phyloP scores from a whole-genome alignment of 1,140 invertebrate genomes.

The Drosophila albomicans region DNA sequence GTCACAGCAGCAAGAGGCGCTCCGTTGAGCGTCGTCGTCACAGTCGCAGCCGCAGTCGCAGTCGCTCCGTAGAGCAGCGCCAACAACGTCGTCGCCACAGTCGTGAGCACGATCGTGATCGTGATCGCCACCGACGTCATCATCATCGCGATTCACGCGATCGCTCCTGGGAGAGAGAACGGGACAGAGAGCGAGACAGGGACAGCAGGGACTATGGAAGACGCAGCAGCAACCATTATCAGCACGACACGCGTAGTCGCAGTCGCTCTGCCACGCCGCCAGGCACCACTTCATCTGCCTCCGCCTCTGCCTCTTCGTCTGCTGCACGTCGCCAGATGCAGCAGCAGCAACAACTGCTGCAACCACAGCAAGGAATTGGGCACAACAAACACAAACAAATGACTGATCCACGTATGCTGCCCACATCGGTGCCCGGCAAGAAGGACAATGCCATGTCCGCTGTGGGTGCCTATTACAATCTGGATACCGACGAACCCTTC shows the following conservation, averaged over 20 bases:
- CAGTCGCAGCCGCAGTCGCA: conserved; percentile 43
- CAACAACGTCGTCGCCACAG: conserved; percentile 43
- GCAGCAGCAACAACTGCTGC: conserved; percentile 16
- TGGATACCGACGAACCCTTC: conserved; percentile 76
- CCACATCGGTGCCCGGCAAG: neutral
- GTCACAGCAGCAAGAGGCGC: conserved; percentile 43
- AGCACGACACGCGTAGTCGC: conserved; percentile 43
- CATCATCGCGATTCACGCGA: conserved; percentile 43
- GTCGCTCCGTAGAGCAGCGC: neutral
- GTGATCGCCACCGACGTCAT: conserved; percentile 32
- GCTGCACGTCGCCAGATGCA: conserved; percentile 17
- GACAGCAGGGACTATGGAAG: conserved; percentile 45
- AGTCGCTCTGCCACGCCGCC: conserved; percentile 35
- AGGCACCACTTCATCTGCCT: neutral
- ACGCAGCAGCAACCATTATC: conserved; percentile 52
- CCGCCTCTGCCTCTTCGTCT: neutral
- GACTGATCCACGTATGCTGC: neutral
- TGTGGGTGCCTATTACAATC: conserved; percentile 74
- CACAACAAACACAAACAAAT: conserved; percentile 18
- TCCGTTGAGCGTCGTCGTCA: conserved; percentile 51
- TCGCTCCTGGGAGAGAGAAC: conserved; percentile 7
- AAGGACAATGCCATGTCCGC: conserved; percentile 42
- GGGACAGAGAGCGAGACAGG: conserved; percentile 40
- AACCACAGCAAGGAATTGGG: conserved; percentile 12
- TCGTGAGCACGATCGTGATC: conserved; percentile 34